These are phyloP conservation scores for Copidosoma aretas DNA, from an alignment of 2,888 invertebrate genomes.

Conservation along the genomic window DNA sequence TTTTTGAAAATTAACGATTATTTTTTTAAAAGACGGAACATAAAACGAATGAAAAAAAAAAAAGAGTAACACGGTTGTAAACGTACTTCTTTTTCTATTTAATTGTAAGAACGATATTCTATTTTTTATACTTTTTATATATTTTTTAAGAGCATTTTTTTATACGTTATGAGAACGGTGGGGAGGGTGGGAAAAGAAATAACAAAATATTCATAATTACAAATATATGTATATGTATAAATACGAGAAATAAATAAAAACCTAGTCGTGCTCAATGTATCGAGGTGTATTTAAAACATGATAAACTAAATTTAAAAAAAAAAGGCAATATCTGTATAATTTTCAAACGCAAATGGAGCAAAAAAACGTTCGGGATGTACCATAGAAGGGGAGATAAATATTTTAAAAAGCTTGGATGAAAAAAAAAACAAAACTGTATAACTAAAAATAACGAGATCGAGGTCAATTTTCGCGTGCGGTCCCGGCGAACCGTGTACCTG, in stretches of 20 bases:
- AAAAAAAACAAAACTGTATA: background rate
- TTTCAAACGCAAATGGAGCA: conserved; percentile 6
- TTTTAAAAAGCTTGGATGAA: background rate
- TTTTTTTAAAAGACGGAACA: background rate
- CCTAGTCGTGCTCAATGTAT: conserved; percentile 36
- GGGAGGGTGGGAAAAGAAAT: too few relatives aligned
- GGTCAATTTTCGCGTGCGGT: background rate
- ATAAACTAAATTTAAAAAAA: background rate
- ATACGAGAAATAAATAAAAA: too few relatives aligned
- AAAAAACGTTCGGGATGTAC: conserved; percentile 20
- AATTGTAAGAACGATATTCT: conserved; percentile 39
- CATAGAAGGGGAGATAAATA: conserved; percentile 12
- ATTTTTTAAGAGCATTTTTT: conserved; percentile 40
- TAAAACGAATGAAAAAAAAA: conserved; percentile 4
- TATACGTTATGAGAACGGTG: conserved; percentile 20
- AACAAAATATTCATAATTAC: too few relatives aligned
- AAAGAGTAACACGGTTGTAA: conserved; percentile 1
- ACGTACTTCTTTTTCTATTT: conserved; percentile 29
- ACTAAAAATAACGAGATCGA: conserved; percentile 6
- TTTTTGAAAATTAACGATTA: conserved; percentile 17
- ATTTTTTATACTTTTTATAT: conserved; percentile 42
- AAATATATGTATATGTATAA: too few relatives aligned
- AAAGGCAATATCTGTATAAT: background rate
- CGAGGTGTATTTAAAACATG: background rate
- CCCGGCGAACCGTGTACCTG: background rate